Conservation (phyloP, 2,888 invertebrate genomes). For the Eledone cirrhosa region DNA sequence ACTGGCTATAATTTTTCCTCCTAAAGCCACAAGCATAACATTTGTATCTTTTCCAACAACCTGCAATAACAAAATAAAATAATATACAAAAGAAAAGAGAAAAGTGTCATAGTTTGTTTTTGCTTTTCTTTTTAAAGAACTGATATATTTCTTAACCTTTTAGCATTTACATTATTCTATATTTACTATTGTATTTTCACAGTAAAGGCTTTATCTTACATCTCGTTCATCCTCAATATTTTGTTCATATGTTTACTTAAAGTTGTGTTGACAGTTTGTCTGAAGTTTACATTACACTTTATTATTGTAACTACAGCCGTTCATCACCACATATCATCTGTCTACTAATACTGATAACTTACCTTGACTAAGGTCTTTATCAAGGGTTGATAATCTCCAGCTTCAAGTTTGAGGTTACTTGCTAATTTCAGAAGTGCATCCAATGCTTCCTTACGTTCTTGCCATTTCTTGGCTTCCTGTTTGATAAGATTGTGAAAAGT, state of each 20-base stretch:
- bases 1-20: slow-evolving; percentile 83
- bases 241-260: no score
- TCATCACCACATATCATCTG: neutral
- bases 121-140: no score
- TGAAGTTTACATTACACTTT: no score
- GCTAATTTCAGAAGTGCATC: slow-evolving; percentile 83
- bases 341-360: slow-evolving; percentile 38
- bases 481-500: slow-evolving; percentile 26
- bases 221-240: no score
- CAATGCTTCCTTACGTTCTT: slow-evolving; percentile 90
- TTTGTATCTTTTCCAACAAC: slow-evolving; percentile 93
- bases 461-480: slow-evolving; percentile 91
- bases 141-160: no score
- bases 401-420: slow-evolving; percentile 82
- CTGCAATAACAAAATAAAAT: slow-evolving; percentile 67
- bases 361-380: slow-evolving; percentile 88
- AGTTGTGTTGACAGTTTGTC: no score
- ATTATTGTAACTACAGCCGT: neutral
- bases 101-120: neutral
- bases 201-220: no score
- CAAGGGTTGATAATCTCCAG: slow-evolving; percentile 91
- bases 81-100: neutral
- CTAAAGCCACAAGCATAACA: slow-evolving; percentile 88
- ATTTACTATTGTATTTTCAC: no score
- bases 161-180: no score